A percentile compares a stretch with the other conserved stretches of the same genome.
Evolutionary conservation across 1,140 invertebrate species (phyloP).

Genomic region (Ceratosolen fusciceps): DNA sequence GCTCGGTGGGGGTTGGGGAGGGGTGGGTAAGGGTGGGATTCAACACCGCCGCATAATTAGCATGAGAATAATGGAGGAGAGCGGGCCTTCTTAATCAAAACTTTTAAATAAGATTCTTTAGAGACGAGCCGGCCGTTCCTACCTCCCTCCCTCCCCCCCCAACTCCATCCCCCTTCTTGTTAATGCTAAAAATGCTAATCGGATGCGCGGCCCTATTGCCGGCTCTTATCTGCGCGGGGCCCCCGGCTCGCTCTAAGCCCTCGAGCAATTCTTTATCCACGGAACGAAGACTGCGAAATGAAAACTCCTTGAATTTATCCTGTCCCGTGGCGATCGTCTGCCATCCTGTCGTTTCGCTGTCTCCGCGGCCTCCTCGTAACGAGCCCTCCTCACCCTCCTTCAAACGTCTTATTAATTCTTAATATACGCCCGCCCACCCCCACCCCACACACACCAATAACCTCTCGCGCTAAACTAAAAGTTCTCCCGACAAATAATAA

Average conservation of each 20-base stretch:
- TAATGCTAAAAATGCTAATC: constrained; percentile 63
- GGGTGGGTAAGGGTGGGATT: too few species aligned
- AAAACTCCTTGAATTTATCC: constrained; percentile 56
- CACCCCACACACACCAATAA: too few species aligned
- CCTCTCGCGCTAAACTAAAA: too few species aligned
- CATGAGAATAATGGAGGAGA: constrained; percentile 64
- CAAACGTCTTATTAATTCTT: too few species aligned
- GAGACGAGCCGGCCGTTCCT: not conserved
- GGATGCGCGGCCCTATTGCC: constrained; percentile 42
- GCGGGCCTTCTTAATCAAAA: constrained; percentile 66
- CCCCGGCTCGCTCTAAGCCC: constrained; percentile 25
- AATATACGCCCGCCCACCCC: too few species aligned
- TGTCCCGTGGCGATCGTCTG: not conserved
- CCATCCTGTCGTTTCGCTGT: not conserved
- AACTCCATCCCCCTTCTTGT: constrained; percentile 10
- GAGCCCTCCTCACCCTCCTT: too few species aligned
- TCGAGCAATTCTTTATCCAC: constrained; percentile 38
- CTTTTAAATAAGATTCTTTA: constrained; percentile 65
- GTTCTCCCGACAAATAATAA: too few species aligned
- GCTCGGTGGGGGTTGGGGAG: too few species aligned
- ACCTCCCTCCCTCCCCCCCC: not conserved
- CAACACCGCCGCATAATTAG: constrained; percentile 59
- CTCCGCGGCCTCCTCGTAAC: too few species aligned
- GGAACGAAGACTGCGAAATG: constrained; percentile 51
- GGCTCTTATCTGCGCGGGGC: constrained; percentile 23